These are phyloP conservation scores for Halcyon leucocephala DNA, from an alignment of 2,797 vertebrate genomes.

Conservation along the genomic window DNA sequence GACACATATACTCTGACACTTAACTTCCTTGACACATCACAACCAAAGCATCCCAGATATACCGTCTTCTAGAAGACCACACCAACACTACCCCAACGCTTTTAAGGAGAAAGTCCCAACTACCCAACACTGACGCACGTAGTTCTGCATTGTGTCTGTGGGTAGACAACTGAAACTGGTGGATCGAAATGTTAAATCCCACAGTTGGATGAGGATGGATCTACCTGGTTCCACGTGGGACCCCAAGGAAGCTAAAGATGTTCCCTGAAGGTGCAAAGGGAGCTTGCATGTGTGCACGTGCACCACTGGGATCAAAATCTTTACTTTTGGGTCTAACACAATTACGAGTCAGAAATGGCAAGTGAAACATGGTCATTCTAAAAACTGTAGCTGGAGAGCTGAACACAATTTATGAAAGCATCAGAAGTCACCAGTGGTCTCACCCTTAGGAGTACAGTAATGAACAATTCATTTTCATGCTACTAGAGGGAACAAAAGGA, in stretches of 20 bases:
- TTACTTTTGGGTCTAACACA: neutral
- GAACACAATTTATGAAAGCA: constrained; percentile 21
- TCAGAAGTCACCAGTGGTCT: neutral
- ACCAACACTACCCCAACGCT: neutral
- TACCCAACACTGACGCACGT: rapidly evolving
- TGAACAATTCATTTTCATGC: neutral
- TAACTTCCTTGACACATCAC: neutral
- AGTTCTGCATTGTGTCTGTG: neutral
- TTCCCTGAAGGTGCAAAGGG: neutral
- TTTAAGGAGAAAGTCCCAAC: neutral
- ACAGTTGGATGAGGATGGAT: neutral
- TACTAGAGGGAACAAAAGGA: constrained; percentile 20
- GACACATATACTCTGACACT: neutral
- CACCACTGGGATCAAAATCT: neutral
- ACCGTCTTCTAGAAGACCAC: neutral
- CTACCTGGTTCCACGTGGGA: neutral
- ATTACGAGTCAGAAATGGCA: neutral
- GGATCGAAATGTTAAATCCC: neutral
- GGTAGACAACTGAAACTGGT: neutral
- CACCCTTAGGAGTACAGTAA: constrained; percentile 6
- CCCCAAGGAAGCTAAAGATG: rapidly evolving
- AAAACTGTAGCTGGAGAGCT: neutral
- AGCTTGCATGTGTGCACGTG: neutral
- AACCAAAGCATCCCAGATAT: neutral
- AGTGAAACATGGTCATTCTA: neutral